Evolutionary conservation across 2,888 invertebrate genomes (phyloP).

Genomic region (Clostera curtula): DNA sequence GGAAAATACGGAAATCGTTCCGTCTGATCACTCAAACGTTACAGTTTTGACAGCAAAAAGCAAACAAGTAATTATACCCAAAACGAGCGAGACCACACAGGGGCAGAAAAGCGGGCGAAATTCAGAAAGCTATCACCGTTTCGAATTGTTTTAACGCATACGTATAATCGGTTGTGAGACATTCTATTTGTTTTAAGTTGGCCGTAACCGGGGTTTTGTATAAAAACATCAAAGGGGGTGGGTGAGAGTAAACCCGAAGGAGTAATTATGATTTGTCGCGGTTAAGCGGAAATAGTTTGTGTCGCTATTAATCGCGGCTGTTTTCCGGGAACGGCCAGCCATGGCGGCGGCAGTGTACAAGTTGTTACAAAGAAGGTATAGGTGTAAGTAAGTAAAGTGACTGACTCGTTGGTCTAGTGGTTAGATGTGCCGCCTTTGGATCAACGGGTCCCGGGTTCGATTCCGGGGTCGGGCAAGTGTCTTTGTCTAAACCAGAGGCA

Average conservation of each 20-base stretch:
- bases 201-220: slow-evolving; percentile 66
- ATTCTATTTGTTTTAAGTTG: slow-evolving; percentile 73
- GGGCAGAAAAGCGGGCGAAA: slow-evolving; percentile 50
- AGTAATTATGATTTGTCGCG: slow-evolving; percentile 72
- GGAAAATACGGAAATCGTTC: slow-evolving; percentile 32
- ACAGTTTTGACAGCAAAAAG: slow-evolving; percentile 50
- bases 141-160: slow-evolving; percentile 70
- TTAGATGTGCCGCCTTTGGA: too few species aligned
- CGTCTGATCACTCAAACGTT: slow-evolving; percentile 41
- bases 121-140: slow-evolving; percentile 66
- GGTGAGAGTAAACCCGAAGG: slow-evolving; percentile 61
- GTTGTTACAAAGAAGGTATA: too few species aligned
- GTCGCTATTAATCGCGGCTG: slow-evolving; percentile 61
- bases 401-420: too few species aligned
- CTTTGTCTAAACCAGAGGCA: too few species aligned
- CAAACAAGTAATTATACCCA: slow-evolving; percentile 38
- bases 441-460: too few species aligned
- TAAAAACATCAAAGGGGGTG: slow-evolving; percentile 73
- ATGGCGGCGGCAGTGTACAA: slow-evolving; percentile 18
- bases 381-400: too few species aligned
- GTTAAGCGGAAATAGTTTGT: slow-evolving; percentile 71
- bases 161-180: slow-evolving; percentile 65
- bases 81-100: slow-evolving; percentile 58
- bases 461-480: too few species aligned
- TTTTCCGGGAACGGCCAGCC: slow-evolving; percentile 52